Evolutionary conservation across 2,797 vertebrate genomes (phyloP).

Genomic region (Scolopax rusticola): DNA sequence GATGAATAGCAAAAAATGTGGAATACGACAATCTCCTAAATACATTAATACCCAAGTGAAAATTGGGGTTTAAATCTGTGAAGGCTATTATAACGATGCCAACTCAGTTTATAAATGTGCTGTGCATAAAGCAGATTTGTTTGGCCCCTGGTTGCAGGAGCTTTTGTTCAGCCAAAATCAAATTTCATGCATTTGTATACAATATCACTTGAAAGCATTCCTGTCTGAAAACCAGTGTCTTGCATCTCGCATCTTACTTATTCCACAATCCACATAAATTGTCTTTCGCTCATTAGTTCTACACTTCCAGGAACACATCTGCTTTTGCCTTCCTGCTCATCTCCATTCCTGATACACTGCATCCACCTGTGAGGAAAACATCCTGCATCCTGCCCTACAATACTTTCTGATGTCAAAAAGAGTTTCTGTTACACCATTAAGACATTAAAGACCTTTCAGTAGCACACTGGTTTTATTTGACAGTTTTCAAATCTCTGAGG

Average conservation of each 20-base stretch:
- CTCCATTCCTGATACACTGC: not conserved
- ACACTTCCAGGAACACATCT: not conserved
- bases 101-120: not conserved
- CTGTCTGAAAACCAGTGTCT: not conserved
- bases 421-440: not conserved
- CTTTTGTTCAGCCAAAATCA: slow-evolving; percentile 26
- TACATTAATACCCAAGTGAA: not conserved
- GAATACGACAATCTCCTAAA: not conserved
- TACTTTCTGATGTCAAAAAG: not conserved
- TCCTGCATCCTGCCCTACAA: not conserved
- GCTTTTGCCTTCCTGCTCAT: not conserved
- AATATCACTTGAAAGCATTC: not conserved
- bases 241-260: not conserved
- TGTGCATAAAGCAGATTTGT: slow-evolving; percentile 8
- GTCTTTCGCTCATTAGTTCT: not conserved
- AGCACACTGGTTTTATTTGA: not conserved
- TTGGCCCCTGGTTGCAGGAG: not conserved
- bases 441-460: not conserved
- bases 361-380: not conserved
- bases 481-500: not conserved
- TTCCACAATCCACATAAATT: not conserved
- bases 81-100: not conserved
- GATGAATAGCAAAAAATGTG: not conserved
- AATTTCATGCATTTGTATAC: slow-evolving; percentile 11
- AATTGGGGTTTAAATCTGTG: not conserved